Conservation (phyloP, 2,888 invertebrate species). For the Actias luna region DNA sequence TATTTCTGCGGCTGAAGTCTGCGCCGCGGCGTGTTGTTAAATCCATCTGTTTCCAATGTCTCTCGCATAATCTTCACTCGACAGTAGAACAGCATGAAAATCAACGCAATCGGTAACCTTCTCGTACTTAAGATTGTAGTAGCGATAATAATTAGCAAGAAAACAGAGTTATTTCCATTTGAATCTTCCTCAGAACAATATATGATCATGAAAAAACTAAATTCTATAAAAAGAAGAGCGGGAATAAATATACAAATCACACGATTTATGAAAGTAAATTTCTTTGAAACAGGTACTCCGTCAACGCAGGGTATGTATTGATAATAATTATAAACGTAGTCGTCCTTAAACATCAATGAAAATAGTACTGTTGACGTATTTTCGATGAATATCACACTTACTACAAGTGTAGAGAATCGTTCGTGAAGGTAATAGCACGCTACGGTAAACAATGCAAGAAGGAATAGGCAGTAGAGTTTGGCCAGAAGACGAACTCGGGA, state of each 20-base stretch:
- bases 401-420: too few species aligned
- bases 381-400: too few species aligned
- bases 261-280: not conserved
- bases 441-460: too few species aligned
- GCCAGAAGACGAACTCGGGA: not conserved
- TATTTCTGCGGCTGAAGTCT: slow-evolving; percentile 25
- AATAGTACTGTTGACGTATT: not conserved
- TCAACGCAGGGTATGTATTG: not conserved
- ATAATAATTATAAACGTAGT: not conserved
- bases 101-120: not conserved
- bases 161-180: not conserved
- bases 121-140: not conserved
- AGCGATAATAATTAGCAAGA: not conserved
- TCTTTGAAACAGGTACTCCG: not conserved
- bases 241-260: not conserved
- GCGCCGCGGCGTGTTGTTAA: not conserved
- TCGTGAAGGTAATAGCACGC: too few species aligned
- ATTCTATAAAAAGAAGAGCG: not conserved
- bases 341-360: not conserved
- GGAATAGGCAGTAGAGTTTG: slow-evolving; percentile 3
- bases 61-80: not conserved
- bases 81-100: not conserved
- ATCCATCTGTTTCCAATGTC: slow-evolving; percentile 16
- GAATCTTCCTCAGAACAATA: not conserved
- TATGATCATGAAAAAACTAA: not conserved